A percentile compares a stretch with the other conserved stretches of the same genome.
phyloP scores from a whole-genome alignment of 2,113 vertebrate species.

The Austrofundulus limnaeus region DNA sequence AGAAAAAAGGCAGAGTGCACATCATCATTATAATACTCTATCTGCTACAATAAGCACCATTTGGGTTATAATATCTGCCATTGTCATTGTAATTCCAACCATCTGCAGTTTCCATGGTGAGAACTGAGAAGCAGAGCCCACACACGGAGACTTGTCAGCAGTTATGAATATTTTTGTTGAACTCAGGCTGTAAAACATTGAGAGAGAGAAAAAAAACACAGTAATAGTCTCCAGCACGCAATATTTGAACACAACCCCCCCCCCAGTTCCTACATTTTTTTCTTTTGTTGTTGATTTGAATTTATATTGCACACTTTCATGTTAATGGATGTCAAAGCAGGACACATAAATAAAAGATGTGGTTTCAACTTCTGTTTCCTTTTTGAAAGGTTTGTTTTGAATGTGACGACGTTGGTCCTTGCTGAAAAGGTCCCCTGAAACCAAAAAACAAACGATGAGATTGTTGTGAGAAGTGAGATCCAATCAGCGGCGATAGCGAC shows the following conservation, averaged over 20 bases:
- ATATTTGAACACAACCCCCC: not conserved
- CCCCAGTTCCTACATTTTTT: not conserved
- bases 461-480: constrained; percentile 19
- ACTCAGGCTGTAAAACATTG: constrained; percentile 30
- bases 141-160: constrained; percentile 52
- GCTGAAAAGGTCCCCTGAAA: not conserved
- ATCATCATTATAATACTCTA: constrained; percentile 20
- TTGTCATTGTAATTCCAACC: constrained; percentile 59
- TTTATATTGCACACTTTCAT: constrained; percentile 14
- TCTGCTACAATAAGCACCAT: constrained; percentile 42
- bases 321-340: constrained; percentile 22
- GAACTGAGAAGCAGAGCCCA: constrained; percentile 55
- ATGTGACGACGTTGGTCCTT: constrained; percentile 34
- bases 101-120: constrained; percentile 72
- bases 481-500: constrained; percentile 34
- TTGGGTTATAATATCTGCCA: constrained; percentile 56
- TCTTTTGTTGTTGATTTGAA: constrained; percentile 29
- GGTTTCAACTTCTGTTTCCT: constrained; percentile 15
- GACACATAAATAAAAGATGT: constrained; percentile 7
- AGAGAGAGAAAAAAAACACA: constrained; percentile 4
- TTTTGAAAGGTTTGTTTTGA: constrained; percentile 10
- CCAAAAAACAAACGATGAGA: constrained; percentile 8
- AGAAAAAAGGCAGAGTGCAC: not conserved
- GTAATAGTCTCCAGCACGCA: constrained; percentile 16
- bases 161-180: constrained; percentile 55